These are phyloP conservation scores for Ceramica pisi DNA, from an alignment of 2,888 invertebrate species.

Conservation along the genomic window DNA sequence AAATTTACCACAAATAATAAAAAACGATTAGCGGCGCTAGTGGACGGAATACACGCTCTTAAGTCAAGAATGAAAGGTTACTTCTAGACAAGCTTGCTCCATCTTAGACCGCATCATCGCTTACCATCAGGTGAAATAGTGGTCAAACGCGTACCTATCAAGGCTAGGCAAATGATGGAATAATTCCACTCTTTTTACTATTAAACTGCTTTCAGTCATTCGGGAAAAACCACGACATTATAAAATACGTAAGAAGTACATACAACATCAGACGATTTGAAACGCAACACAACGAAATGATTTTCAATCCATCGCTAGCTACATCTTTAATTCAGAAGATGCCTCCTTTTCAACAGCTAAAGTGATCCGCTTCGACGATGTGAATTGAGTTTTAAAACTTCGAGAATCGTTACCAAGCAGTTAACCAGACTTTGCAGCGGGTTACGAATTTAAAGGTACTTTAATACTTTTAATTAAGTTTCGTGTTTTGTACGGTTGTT, in stretches of 20 bases:
- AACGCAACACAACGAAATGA: constrained; percentile 40
- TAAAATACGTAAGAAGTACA: background rate
- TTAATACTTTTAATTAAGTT: constrained; percentile 65
- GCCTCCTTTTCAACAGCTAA: constrained; percentile 60
- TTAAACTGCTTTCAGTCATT: too few species aligned
- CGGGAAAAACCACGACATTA: too few species aligned
- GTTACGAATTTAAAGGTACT: constrained; percentile 60
- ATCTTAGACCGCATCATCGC: too few species aligned
- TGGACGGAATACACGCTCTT: too few species aligned
- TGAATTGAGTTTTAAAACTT: constrained; percentile 73
- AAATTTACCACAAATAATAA: too few species aligned
- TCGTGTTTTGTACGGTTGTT: constrained; percentile 39
- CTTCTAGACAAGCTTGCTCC: too few species aligned
- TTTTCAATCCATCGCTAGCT: constrained; percentile 41
- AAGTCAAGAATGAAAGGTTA: too few species aligned
- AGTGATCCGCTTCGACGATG: constrained; percentile 69
- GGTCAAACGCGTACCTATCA: too few species aligned
- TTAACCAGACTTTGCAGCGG: constrained; percentile 65
- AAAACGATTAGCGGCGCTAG: too few species aligned
- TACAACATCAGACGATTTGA: constrained; percentile 18
- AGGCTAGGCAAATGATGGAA: too few species aligned
- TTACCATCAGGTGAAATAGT: too few species aligned
- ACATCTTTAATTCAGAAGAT: constrained; percentile 70
- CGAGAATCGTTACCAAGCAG: constrained; percentile 67
- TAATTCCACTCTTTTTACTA: too few species aligned